Base-by-base conservation (phyloP, 2,797 vertebrate species). In the Geotrypetes seraphini region DNA sequence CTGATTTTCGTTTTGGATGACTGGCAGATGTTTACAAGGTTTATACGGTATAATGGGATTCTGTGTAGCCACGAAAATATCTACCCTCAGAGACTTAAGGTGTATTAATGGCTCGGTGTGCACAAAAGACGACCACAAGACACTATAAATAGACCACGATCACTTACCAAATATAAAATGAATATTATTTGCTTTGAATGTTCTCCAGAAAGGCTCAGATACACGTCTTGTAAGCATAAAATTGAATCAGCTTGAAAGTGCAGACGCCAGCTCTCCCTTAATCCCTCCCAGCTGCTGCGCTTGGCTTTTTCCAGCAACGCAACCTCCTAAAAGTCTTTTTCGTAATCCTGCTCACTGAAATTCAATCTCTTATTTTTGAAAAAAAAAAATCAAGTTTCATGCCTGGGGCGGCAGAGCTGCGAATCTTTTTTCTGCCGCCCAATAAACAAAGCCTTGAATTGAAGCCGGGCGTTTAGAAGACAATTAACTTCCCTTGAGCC, bases 261-360 rank as follows among this genome's bases (percentile, higher is more conserved):
- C 64, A 71, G 73, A 69, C 52, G 50, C 60, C 66, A 73, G 62
- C 57, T 68, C 57, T n/a, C 52, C 47, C 49, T 57, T 78, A 74
- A 79, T 79, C 69, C 69, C 68, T 71, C 69, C 63, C 76, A 79
- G 74, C 72, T 78, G 72, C 66, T 73, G 77, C 73, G 57, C 60
- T 69, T 67, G 69, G 57, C 60, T 60, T 61, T 63, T 54, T 59
- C 57, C 59, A 67, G 51, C 64, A 63, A 65, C 62, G 62, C 66
- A 69, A 65, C 63, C 70, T 60, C 66, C 70, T 70, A 74, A 75
- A 37, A 39, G 39, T 38, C 65, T 63, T 57, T 60, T 65, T 55
- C 44, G 59, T 75, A 75, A 79, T 78, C 72, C 74, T 60, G 50
- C 63, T 71, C 72, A 64, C 57, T 75, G 71, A 78, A 78, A 75